Percentiles rank a stretch among this genome's conserved stretches.
Conservation (phyloP, 2,797 vertebrate genomes). For the Melanotaenia nigrans region DNA sequence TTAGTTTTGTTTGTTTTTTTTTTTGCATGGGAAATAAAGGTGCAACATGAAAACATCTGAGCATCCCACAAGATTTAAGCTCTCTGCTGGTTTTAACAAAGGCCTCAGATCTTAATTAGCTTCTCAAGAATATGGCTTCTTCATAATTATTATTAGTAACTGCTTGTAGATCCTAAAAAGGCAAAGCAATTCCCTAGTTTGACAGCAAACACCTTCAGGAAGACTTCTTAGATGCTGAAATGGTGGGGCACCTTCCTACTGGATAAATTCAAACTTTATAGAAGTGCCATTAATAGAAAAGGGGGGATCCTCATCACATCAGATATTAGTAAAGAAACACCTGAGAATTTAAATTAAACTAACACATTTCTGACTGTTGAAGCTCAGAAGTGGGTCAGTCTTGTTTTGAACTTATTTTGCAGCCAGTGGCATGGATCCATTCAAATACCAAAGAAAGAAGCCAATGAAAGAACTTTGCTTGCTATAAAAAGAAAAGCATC, state of each 20-base stretch:
- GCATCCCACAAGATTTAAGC: background rate
- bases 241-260: background rate
- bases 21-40: background rate
- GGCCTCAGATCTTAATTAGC: background rate
- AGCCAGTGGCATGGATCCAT: background rate
- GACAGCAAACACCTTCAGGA: background rate
- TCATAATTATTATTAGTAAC: background rate
- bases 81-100: constrained; percentile 5
- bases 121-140: background rate
- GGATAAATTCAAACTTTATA: background rate
- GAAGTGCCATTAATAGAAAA: background rate
- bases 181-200: background rate
- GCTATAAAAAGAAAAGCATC: background rate
- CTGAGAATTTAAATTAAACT: background rate
- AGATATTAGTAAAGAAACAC: background rate
- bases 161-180: background rate
- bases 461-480: background rate
- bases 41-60: background rate
- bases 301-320: background rate
- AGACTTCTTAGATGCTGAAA: background rate
- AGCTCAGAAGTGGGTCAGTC: constrained; percentile 3
- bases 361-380: background rate
- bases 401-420: background rate
- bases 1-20: no score
- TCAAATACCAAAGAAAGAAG: constrained; percentile 4